These are phyloP conservation scores for Leptothorax acervorum DNA, from an alignment of 2,888 invertebrate species.

Conservation along the genomic window DNA sequence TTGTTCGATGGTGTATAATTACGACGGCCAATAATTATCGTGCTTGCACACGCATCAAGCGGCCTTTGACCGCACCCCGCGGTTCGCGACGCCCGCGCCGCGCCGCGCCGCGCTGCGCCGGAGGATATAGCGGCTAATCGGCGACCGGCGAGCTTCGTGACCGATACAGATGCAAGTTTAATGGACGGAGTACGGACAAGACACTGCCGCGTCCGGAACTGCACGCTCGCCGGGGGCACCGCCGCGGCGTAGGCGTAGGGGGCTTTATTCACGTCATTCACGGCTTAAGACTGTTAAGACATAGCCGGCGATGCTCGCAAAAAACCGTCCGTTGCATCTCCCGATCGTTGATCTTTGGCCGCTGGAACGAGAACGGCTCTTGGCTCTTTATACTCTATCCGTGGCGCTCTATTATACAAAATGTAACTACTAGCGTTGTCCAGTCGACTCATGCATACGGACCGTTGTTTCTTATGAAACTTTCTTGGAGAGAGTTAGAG, in stretches of 20 bases:
- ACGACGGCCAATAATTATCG: conserved; percentile 31
- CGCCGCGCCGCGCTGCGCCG: neutral
- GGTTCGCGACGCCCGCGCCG: neutral
- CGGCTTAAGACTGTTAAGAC: conserved; percentile 32
- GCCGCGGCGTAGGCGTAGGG: conserved; percentile 38
- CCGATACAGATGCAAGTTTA: conserved; percentile 73
- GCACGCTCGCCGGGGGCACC: conserved; percentile 31
- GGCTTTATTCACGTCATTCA: conserved; percentile 57
- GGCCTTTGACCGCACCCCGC: conserved; percentile 7
- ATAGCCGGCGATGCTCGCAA: conserved; percentile 15
- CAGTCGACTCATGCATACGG: neutral
- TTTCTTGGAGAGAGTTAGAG: neutral
- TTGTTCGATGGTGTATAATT: conserved; percentile 26
- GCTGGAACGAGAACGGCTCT: conserved; percentile 25
- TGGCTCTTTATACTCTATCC: neutral
- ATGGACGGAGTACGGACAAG: conserved; percentile 42
- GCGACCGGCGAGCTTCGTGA: conserved; percentile 70
- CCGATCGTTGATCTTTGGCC: conserved; percentile 61
- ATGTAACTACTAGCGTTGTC: neutral
- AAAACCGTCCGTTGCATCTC: conserved; percentile 27
- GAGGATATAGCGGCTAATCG: conserved; percentile 6
- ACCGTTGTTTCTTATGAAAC: neutral
- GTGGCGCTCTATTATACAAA: conserved; percentile 5
- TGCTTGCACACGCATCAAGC: neutral
- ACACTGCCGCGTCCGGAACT: conserved; percentile 40